Evolutionary conservation across 2,113 vertebrate genomes (phyloP), one percentile per base, ranked within the genome.

Genomic region (Nipponia nippon): DNA sequence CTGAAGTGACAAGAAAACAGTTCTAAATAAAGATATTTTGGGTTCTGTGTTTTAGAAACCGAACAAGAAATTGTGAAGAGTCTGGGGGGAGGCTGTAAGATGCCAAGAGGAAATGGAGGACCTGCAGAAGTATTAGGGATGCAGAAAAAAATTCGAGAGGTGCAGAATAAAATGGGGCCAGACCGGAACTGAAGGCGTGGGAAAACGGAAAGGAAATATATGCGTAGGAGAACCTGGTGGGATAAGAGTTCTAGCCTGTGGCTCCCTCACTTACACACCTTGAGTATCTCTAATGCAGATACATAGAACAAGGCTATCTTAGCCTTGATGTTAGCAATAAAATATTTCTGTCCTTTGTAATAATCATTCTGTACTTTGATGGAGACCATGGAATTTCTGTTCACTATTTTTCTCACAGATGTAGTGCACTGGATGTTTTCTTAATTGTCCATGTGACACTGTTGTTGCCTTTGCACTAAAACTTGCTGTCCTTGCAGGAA

Each of bases 1-100:
- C 75, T 62, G 32, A 92, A 77, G 83, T 91, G 93, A 89, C 61
- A 91, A 91, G 94, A 83, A 97, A 97, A 92, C 80, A 93, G 40
- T 29, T 58, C 70, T 93, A 91, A 94, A 93, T 89, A 80, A 93
- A 85, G 87, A 52, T 59, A 71, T 70, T 87, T 85, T 69, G 49
- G 56, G 30, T 72, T 89, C 40, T 89, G 26, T 75, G 26, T 40
- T 87, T 82, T 75, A 71, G 84, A 85, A 91, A 47, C 21, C 18
- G 70, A 93, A 71, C 5, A 21, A 38, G 36, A 92, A 87, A 71
- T 20, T 44, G 17, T 69, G 40, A 91, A 72, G 52, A 91, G 32
- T 27, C 44, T 80, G 29, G 6, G 13, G 21, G 40, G 32, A 78
- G 42, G 26, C 72, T 89, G 10, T 32, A 42, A 91, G 58, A 69